Evolutionary conservation across 2,797 vertebrate genomes (phyloP).

Genomic region (Arnoldichthys spilopterus): DNA sequence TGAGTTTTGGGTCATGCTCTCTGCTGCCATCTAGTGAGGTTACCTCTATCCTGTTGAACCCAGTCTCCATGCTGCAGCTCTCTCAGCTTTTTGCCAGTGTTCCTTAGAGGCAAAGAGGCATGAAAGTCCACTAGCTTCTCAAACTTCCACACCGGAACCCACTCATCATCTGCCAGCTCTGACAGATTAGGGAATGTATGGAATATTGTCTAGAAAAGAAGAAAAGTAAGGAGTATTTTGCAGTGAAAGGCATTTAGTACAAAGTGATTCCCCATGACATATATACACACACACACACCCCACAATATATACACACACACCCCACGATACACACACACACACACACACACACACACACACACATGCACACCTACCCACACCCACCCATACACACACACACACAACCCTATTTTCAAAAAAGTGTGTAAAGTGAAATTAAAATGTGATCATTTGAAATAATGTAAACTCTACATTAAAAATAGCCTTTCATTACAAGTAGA

Average conservation of each 20-base stretch:
- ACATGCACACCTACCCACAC: too few species aligned
- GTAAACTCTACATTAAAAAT: too few species aligned
- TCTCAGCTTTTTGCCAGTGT: constrained; percentile 69
- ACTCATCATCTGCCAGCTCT: constrained; percentile 90
- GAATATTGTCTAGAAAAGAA: constrained; percentile 86
- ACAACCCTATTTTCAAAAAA: too few species aligned
- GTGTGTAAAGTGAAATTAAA: too few species aligned
- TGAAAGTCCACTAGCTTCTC: constrained; percentile 76
- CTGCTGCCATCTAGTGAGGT: constrained; percentile 33
- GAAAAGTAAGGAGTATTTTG: not conserved
- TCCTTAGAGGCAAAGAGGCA: constrained; percentile 72
- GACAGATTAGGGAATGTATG: constrained; percentile 88
- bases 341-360: too few species aligned
- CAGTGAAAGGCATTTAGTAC: not conserved
- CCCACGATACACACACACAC: too few species aligned
- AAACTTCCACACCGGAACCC: constrained; percentile 87
- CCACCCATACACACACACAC: too few species aligned
- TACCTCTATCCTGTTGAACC: constrained; percentile 92
- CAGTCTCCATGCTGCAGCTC: constrained; percentile 84
- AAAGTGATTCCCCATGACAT: not conserved
- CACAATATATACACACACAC: not conserved
- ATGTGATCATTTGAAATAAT: too few species aligned
- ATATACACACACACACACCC: not conserved
- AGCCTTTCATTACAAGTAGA: too few species aligned
- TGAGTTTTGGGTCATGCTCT: not conserved